Percentiles rank a stretch among this genome's conserved stretches.
These are phyloP conservation scores for Pholis gunnellus DNA, from an alignment of 2,113 vertebrate genomes.

Conservation along the genomic window DNA sequence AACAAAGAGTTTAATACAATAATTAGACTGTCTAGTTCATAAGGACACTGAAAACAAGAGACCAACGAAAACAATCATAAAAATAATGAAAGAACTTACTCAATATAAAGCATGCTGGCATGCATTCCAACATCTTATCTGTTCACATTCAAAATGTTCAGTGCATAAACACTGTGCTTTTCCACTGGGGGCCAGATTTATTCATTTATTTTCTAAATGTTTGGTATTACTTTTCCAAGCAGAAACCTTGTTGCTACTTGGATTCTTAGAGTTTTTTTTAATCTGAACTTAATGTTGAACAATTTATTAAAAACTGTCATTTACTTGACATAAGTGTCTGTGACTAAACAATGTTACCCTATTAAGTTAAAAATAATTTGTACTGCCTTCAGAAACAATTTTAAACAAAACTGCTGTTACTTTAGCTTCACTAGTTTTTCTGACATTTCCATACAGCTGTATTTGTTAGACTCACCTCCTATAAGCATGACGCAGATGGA, in stretches of 20 bases:
- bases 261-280: background rate
- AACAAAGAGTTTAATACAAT: background rate
- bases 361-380: background rate
- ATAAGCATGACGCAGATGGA: conserved; percentile 95
- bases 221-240: background rate
- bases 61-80: background rate
- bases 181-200: background rate
- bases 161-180: background rate
- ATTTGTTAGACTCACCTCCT: conserved; percentile 85
- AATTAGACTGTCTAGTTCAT: background rate
- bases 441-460: background rate
- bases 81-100: background rate
- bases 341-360: background rate
- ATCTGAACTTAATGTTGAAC: background rate
- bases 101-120: background rate
- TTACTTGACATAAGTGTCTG: background rate
- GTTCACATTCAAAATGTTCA: background rate
- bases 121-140: background rate
- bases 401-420: background rate
- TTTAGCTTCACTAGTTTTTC: background rate
- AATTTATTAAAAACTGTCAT: background rate
- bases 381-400: background rate
- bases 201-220: background rate
- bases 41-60: background rate
- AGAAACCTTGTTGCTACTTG: background rate